phyloP scores from a whole-genome alignment of 1,140 invertebrate genomes.

The Capitella teleta region DNA sequence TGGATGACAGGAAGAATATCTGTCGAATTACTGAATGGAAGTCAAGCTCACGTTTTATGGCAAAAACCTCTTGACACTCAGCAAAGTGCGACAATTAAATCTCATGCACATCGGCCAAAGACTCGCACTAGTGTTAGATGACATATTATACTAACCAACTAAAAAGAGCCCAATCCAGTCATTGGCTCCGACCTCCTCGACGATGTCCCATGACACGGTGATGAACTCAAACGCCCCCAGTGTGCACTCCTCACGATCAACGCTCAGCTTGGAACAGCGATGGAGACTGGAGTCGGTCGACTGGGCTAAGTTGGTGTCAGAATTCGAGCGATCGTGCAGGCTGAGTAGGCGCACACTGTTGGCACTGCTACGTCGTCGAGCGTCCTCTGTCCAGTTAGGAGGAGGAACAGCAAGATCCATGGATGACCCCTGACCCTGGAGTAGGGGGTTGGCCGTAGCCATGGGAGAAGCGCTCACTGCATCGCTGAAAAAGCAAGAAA shows the following conservation, averaged over 20 bases:
- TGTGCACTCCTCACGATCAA: constrained; percentile 8
- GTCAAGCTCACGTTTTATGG: background rate
- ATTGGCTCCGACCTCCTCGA: constrained; percentile 31
- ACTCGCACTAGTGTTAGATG: background rate
- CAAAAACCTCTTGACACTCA: background rate
- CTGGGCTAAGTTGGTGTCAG: background rate
- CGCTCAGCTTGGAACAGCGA: constrained; percentile 1
- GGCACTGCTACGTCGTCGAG: background rate
- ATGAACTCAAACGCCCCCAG: constrained; percentile 16
- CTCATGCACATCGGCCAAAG: background rate
- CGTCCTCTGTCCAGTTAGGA: background rate
- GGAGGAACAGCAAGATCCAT: background rate
- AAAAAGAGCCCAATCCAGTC: constrained; percentile 43
- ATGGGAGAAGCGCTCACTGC: too few species aligned
- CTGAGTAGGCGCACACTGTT: background rate
- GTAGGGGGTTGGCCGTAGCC: background rate
- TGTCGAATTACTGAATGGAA: too few species aligned
- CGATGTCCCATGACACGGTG: constrained; percentile 38
- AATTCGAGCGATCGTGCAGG: background rate
- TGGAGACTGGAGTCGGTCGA: background rate
- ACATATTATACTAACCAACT: constrained; percentile 22
- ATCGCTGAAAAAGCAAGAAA: too few species aligned
- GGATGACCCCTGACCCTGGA: background rate
- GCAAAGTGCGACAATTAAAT: background rate
- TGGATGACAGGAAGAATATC: too few species aligned